Base-by-base conservation (phyloP, 2,797 vertebrate species). In the Peromyscus aztecus region DNA sequence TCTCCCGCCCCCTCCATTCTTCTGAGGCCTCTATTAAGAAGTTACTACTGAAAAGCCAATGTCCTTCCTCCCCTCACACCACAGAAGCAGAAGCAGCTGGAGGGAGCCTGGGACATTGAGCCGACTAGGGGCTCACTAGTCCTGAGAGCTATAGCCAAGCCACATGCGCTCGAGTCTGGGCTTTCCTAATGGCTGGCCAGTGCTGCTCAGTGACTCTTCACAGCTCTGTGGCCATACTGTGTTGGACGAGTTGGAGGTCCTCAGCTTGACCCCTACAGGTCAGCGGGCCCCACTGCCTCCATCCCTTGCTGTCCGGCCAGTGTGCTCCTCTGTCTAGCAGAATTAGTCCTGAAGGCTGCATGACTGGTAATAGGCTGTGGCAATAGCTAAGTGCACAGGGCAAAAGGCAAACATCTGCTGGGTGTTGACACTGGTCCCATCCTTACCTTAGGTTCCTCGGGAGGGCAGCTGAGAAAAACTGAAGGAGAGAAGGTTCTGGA, bases 331-430 rank as follows among this genome's bases (percentile, higher is more conserved):
- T n/a, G 76, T n/a, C 23, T 6, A 1, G 5, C 21, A 27, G 12
- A 4, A 4, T 27, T 0, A 13, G 2, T 23, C 7, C 40, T 14
- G 59, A 0, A 0, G 46, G 34, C 2, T 1, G 21, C 4, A 0
- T 0, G 52, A 31, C 0, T 37, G 59, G 40, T 0, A n/a, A 27
- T 1, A 46, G 13, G 63, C 1, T 13, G 13, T 49, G 37, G 43
- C 7, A 43, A 78, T 52, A 24, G 57, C 19, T 7, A 12, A 12
- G 59, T 0, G 43, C n/a, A 16, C 34, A 0, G 31, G 61, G 46
- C 59, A 0, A 31, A 16, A 34, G 21, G 55, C 75, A 11, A 46
- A 2, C 59, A 4, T 31, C 16, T 8, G 2, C 24, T 6, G n/a
- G 34, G 80, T 4, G 6, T 8, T 24, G 1, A 13, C 31, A 11